Conservation (phyloP, 2,113 vertebrate genomes). For the Erinaceus europaeus region DNA sequence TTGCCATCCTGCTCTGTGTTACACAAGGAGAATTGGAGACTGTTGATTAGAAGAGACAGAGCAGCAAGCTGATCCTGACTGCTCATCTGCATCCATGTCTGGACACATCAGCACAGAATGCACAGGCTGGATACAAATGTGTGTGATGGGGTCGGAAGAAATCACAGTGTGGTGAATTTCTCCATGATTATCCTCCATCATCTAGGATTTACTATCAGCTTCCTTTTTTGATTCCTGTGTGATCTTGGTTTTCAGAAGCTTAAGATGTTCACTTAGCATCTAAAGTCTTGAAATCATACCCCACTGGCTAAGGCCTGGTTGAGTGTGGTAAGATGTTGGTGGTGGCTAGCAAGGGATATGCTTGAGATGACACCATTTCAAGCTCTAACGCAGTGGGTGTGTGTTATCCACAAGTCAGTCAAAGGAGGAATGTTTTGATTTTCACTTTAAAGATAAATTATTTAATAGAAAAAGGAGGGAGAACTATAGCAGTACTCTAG, state of each 20-base stretch:
- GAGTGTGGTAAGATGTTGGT: not conserved
- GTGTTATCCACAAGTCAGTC: rapidly evolving
- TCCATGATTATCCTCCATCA: not conserved
- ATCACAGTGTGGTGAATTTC: rapidly evolving
- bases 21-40: rapidly evolving
- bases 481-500: too few species aligned
- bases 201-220: not conserved
- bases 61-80: rapidly evolving
- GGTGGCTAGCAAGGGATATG: not conserved
- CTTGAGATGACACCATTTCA: rapidly evolving
- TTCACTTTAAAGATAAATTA: too few species aligned
- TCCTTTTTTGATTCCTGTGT: not conserved
- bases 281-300: not conserved
- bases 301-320: rapidly evolving
- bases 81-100: not conserved
- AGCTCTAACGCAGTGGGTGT: rapidly evolving
- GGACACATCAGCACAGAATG: rapidly evolving
- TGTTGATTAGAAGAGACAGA: not conserved
- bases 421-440: too few species aligned
- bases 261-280: not conserved
- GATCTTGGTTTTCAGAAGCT: not conserved
- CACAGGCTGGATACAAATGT: rapidly evolving
- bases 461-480: too few species aligned
- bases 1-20: rapidly evolving
- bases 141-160: too few species aligned